phyloP scores from a whole-genome alignment of 2,113 vertebrate genomes.

The Gavia stellata region DNA sequence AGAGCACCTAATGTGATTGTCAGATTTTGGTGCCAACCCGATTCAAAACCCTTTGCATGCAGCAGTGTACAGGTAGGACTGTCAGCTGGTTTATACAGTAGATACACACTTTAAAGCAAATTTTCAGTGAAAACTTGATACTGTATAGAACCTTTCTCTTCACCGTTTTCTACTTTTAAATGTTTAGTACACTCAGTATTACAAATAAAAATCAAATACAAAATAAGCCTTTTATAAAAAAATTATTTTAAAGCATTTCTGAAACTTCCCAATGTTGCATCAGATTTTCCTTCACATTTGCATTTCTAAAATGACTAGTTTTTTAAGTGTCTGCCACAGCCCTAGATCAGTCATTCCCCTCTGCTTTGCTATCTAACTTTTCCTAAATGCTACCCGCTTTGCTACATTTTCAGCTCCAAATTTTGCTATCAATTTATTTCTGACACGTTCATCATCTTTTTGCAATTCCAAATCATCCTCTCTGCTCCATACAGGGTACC shows the following conservation, averaged over 20 bases:
- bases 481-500: slow-evolving; percentile 73
- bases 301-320: not conserved
- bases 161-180: not conserved
- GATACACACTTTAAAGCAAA: not conserved
- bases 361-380: slow-evolving; percentile 43
- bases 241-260: not conserved
- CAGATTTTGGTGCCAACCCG: not conserved
- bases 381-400: slow-evolving; percentile 71
- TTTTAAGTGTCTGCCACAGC: not conserved
- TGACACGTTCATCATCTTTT: slow-evolving; percentile 45
- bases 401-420: slow-evolving; percentile 76
- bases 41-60: not conserved
- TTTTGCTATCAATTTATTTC: slow-evolving; percentile 65
- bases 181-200: not conserved
- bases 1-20: not conserved
- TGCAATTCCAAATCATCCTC: slow-evolving; percentile 76
- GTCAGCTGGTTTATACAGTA: not conserved
- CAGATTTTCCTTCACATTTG: not conserved
- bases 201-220: not conserved
- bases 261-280: not conserved
- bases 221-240: not conserved
- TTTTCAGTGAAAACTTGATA: not conserved
- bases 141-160: not conserved
- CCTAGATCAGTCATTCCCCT: not conserved
- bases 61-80: not conserved